Evolutionary conservation across 2,888 invertebrate genomes (phyloP).

Genomic region (Cataglyphis albicans): DNA sequence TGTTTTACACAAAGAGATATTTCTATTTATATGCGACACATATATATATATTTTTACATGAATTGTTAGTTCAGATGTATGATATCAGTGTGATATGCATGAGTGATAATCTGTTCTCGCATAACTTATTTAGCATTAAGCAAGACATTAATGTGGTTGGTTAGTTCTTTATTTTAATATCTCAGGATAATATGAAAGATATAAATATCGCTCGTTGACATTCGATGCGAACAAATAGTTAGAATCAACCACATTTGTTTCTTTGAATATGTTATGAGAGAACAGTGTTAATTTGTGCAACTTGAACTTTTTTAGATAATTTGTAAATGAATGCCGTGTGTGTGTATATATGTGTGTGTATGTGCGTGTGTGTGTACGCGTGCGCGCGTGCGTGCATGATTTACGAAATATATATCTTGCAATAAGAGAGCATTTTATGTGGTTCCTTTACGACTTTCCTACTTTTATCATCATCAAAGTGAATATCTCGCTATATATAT

Average conservation of each 20-base stretch:
- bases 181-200: not conserved
- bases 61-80: constrained; percentile 52
- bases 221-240: not conserved
- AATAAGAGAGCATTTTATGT: constrained; percentile 19
- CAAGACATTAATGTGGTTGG: not conserved
- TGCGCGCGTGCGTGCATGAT: constrained; percentile 19
- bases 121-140: constrained; percentile 13
- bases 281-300: constrained; percentile 16
- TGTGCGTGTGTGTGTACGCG: not conserved
- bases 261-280: constrained; percentile 15
- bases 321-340: constrained; percentile 35
- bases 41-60: constrained; percentile 72
- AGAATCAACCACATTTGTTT: not conserved
- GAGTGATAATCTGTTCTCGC: constrained; percentile 35
- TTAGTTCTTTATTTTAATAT: constrained; percentile 9
- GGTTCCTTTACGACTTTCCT: not conserved
- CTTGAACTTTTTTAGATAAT: constrained; percentile 35
- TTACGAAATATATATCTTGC: constrained; percentile 39
- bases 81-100: constrained; percentile 46
- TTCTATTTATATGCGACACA: constrained; percentile 72
- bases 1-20: constrained; percentile 67
- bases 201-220: not conserved
- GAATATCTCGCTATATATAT: not conserved
- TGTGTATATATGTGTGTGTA: not conserved
- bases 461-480: not conserved